A percentile compares a stretch with the other conserved stretches of the same genome.
Conservation (phyloP, 1,140 invertebrate species). For the Gerris buenoi region DNA sequence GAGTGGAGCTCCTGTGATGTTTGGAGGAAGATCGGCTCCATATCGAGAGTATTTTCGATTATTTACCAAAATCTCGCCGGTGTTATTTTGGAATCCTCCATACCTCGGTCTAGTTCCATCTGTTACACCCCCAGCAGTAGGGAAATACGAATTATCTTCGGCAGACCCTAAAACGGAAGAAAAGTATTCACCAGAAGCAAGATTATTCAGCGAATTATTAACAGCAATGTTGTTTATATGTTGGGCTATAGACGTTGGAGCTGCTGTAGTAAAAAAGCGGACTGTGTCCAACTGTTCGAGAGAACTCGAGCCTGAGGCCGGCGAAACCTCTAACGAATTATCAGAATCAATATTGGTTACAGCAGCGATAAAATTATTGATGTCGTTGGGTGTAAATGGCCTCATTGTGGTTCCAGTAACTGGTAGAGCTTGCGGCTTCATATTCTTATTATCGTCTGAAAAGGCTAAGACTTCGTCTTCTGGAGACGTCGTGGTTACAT, state of each 20-base stretch:
- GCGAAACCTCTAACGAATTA: slow-evolving; percentile 10
- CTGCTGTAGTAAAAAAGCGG: slow-evolving; percentile 6
- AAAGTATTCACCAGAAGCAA: not conserved
- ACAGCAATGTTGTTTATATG: slow-evolving; percentile 14
- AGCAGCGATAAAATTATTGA: slow-evolving; percentile 9
- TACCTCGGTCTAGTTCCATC: slow-evolving; percentile 31
- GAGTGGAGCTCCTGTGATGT: slow-evolving; percentile 12
- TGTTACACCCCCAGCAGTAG: slow-evolving; percentile 22
- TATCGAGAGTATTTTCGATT: slow-evolving; percentile 28
- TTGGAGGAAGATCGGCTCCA: slow-evolving; percentile 27
- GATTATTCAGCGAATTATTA: not conserved
- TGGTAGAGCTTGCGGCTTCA: not conserved
- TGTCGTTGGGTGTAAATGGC: slow-evolving; percentile 5
- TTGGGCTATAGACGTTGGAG: slow-evolving; percentile 10
- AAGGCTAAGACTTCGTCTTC: slow-evolving; percentile 55
- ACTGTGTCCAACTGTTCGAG: not conserved
- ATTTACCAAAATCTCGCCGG: slow-evolving; percentile 17
- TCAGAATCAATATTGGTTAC: slow-evolving; percentile 1
- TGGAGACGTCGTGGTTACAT: slow-evolving; percentile 18
- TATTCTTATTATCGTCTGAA: slow-evolving; percentile 39
- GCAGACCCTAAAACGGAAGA: slow-evolving; percentile 11
- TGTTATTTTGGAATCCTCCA: slow-evolving; percentile 38
- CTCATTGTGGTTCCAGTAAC: not conserved
- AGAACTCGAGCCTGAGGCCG: not conserved
- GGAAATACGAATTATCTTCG: slow-evolving; percentile 32